These are phyloP conservation scores for Prenolepis imparis DNA, from an alignment of 2,888 invertebrate species.

Conservation along the genomic window DNA sequence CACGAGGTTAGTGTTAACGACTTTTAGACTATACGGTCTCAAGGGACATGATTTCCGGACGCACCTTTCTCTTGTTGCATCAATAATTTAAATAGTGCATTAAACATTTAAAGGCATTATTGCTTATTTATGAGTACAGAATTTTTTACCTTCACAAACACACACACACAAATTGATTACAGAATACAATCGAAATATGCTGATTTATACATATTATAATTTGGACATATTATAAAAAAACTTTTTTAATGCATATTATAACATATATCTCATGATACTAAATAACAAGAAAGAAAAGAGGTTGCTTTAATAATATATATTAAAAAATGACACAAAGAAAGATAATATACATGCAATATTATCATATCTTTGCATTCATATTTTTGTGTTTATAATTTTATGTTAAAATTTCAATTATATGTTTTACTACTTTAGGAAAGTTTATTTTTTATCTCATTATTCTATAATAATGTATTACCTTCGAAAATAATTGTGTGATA, in stretches of 20 bases:
- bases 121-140: not conserved
- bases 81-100: not conserved
- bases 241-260: not conserved
- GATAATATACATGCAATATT: not conserved
- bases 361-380: not conserved
- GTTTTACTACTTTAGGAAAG: not conserved
- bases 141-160: not conserved
- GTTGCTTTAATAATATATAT: not conserved
- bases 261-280: not conserved
- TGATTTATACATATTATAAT: not conserved
- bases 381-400: not conserved
- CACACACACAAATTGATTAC: not conserved
- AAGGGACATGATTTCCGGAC: constrained; percentile 25
- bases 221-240: not conserved
- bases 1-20: constrained; percentile 65
- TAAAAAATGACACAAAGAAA: not conserved
- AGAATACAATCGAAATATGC: not conserved
- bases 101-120: not conserved
- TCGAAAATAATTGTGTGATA: not conserved
- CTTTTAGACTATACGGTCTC: constrained; percentile 35
- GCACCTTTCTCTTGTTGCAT: not conserved
- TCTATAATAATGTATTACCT: not conserved
- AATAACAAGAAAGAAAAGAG: not conserved
- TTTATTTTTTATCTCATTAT: not conserved
- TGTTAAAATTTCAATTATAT: not conserved